phyloP scores from a whole-genome alignment of 2,113 vertebrate genomes.

The Oenanthe melanoleuca region DNA sequence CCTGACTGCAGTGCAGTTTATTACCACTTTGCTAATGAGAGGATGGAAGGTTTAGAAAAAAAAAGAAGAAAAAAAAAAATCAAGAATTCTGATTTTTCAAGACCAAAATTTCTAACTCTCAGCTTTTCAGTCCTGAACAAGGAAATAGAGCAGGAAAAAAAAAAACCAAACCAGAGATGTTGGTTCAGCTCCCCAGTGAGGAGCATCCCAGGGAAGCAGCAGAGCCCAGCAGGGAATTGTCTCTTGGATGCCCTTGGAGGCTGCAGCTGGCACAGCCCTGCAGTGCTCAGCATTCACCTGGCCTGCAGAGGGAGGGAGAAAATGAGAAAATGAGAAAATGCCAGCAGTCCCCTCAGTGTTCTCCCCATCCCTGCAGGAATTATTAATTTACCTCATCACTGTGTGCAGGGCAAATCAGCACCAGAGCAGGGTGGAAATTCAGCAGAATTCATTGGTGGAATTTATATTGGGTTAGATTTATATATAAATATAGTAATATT shows the following conservation, averaged over 20 bases:
- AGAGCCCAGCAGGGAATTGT: neutral
- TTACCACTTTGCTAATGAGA: neutral
- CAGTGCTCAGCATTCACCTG: constrained; percentile 8
- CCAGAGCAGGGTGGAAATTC: neutral
- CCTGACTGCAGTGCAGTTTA: neutral
- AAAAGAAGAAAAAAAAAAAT: fast-evolving
- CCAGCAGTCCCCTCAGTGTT: neutral
- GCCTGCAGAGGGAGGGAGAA: neutral
- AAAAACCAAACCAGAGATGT: neutral
- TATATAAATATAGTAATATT: too few species aligned
- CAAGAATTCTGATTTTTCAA: neutral
- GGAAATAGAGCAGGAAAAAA: fast-evolving
- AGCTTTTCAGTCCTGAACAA: neutral
- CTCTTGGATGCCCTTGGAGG: neutral
- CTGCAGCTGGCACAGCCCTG: neutral
- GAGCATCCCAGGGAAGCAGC: neutral
- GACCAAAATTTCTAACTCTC: neutral
- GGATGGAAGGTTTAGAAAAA: neutral
- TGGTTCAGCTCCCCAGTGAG: neutral
- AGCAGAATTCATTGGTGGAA: neutral
- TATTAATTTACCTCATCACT: neutral
- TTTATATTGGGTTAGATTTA: too few species aligned
- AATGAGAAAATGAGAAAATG: too few species aligned
- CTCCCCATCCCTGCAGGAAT: neutral
- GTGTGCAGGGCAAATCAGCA: neutral